Base-by-base conservation (phyloP, 2,113 vertebrate genomes). In the Oryzias curvinotus region DNA sequence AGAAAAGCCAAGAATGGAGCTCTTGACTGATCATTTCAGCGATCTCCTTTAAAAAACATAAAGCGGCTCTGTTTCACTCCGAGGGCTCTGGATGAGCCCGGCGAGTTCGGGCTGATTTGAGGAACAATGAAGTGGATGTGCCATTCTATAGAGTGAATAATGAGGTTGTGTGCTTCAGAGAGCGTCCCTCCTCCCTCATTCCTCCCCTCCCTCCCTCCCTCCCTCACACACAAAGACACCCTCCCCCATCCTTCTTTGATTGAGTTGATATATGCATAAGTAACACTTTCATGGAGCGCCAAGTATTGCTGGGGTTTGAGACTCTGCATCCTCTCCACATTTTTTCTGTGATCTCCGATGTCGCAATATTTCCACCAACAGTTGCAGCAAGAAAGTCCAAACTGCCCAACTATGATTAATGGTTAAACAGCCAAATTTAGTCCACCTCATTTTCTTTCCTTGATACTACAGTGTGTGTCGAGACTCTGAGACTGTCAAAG, bases 51-150 rank as follows among this genome's bases (percentile, higher is more conserved):
- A 57, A 36, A 36, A 81, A 75, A 75, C 66, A 66, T 70, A 77
- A 80, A 78, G 72, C 83, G 46, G 69, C 73, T 75, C 73, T 55
- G 63, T 78, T 89, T 71, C 79, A 63, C 76, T 84, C 75, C 45
- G 70, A 77, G 52, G 73, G 63, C 57, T 77, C 56, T 19, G 58
- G 81, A 83, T 80, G 85, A 87, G 74, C 73, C 71, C 70, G 59
- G 71, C 51, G 64, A 87, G 81, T 84, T 85, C 82, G 86, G 85
- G 88, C 86, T 91, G 87, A 88, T 91, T 87, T 89, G 82, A 87
- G 84, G 90, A 91, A 90, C 90, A 91, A 92, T 91, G 88, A 90
- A 88, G 88, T 91, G 86, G 87, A 88, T 90, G 86, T 85, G 87
- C 78, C 87, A 87, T 89, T 90, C 87, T 89, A 90, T 91, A 89